Percentiles rank a stretch among this genome's conserved stretches.
phyloP scores from a whole-genome alignment of 2,888 invertebrate species.

The Byasa hedistus region DNA sequence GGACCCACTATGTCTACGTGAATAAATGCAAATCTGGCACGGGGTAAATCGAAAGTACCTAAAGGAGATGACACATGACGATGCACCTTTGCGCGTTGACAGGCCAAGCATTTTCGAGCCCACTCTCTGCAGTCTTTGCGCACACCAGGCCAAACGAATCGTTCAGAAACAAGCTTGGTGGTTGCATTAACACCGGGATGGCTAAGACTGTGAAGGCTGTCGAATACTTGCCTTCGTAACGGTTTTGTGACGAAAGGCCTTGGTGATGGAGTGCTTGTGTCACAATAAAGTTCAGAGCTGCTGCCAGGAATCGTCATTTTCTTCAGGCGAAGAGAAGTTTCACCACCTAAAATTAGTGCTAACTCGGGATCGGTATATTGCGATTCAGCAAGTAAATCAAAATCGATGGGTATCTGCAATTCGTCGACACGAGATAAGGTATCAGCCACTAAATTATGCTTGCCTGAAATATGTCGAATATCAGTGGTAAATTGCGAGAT shows the following conservation, averaged over 20 bases:
- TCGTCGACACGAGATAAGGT: constrained; percentile 37
- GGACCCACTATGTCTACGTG: neutral
- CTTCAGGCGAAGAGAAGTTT: no score
- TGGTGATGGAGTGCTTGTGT: neutral
- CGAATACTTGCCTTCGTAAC: no score
- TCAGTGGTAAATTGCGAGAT: constrained; percentile 37
- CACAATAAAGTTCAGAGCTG: no score
- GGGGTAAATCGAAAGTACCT: neutral
- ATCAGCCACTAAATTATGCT: neutral
- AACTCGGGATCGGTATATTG: no score
- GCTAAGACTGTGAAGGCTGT: neutral
- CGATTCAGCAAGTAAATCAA: no score
- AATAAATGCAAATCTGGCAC: neutral
- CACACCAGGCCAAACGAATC: constrained; percentile 41
- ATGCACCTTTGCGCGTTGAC: neutral
- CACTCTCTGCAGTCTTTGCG: constrained; percentile 30
- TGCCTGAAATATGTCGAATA: constrained; percentile 32
- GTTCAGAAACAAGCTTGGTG: constrained; percentile 37
- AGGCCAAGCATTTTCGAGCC: neutral
- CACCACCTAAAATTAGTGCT: no score
- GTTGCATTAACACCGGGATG: neutral
- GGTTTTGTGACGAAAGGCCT: neutral
- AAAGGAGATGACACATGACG: neutral
- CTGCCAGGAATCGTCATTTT: no score
- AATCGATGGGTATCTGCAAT: constrained; percentile 36